Evolutionary conservation across 1,140 invertebrate genomes (phyloP).

Genomic region (Stratiolaelaps scimitus): DNA sequence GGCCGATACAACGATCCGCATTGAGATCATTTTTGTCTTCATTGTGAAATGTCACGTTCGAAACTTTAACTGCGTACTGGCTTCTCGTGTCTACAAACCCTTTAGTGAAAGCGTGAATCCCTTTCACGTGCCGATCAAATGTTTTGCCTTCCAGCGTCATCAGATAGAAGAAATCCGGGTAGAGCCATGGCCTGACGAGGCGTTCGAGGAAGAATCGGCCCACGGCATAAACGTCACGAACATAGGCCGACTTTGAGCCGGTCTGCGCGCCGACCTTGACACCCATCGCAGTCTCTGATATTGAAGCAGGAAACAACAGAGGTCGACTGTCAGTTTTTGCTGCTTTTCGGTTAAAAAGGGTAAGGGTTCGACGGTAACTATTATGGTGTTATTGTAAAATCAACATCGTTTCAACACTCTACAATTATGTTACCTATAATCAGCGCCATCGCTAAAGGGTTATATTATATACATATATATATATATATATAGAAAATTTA

Average conservation of each 20-base stretch:
- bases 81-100: neutral
- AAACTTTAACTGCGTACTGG: neutral
- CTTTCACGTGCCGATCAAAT: constrained; percentile 6
- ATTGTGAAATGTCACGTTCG: neutral
- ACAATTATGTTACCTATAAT: too few relatives aligned
- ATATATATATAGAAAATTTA: too few relatives aligned
- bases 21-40: too few relatives aligned
- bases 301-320: neutral
- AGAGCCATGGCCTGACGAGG: constrained; percentile 17
- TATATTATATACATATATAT: too few relatives aligned
- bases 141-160: constrained; percentile 1
- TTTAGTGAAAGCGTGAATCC: constrained; percentile 1
- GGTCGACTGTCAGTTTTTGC: too few relatives aligned
- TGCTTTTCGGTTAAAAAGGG: too few relatives aligned
- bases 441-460: too few relatives aligned
- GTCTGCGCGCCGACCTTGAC: constrained; percentile 53
- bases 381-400: too few relatives aligned
- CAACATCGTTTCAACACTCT: too few relatives aligned
- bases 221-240: constrained; percentile 51
- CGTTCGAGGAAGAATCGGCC: constrained; percentile 14
- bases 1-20: too few relatives aligned
- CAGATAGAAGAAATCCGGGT: constrained; percentile 16
- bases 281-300: constrained; percentile 67
- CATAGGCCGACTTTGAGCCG: constrained; percentile 55
- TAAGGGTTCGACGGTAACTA: too few relatives aligned